Conservation (phyloP, 1,140 invertebrate species). For the Aleiodes sp. region DNA sequence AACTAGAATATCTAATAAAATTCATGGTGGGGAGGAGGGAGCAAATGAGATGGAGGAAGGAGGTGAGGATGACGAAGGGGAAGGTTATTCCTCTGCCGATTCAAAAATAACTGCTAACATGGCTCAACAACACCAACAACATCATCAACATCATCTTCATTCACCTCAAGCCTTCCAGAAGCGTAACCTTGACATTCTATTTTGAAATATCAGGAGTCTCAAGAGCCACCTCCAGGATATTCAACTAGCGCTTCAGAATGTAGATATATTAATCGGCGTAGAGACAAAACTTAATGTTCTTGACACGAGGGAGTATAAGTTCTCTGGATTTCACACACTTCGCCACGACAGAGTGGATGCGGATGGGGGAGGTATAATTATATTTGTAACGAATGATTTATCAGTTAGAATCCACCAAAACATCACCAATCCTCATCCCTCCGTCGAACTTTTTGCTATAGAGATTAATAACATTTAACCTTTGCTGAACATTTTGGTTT, state of each 20-base stretch:
- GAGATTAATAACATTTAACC: slow-evolving; percentile 17
- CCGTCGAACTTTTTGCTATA: background rate
- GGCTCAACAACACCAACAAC: background rate
- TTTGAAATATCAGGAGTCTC: slow-evolving; percentile 14
- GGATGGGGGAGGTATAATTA: slow-evolving; percentile 5
- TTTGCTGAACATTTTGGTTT: slow-evolving; percentile 15
- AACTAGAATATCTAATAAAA: too few species aligned
- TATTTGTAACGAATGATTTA: background rate
- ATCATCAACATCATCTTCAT: too few species aligned
- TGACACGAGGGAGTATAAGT: background rate
- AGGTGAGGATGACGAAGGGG: too few species aligned
- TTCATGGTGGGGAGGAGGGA: too few species aligned
- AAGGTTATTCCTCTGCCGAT: too few species aligned
- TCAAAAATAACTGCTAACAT: background rate
- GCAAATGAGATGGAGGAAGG: too few species aligned
- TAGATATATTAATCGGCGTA: slow-evolving; percentile 16
- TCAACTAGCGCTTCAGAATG: background rate
- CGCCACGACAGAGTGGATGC: background rate
- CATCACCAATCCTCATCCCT: background rate
- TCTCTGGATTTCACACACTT: slow-evolving; percentile 16
- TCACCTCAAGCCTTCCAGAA: too few species aligned
- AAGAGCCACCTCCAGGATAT: slow-evolving; percentile 1
- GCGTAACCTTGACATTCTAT: background rate
- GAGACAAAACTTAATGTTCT: slow-evolving; percentile 9
- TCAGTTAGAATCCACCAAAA: background rate